Evolutionary conservation across 2,113 vertebrate species (phyloP).

Genomic region (Excalfactoria chinensis): DNA sequence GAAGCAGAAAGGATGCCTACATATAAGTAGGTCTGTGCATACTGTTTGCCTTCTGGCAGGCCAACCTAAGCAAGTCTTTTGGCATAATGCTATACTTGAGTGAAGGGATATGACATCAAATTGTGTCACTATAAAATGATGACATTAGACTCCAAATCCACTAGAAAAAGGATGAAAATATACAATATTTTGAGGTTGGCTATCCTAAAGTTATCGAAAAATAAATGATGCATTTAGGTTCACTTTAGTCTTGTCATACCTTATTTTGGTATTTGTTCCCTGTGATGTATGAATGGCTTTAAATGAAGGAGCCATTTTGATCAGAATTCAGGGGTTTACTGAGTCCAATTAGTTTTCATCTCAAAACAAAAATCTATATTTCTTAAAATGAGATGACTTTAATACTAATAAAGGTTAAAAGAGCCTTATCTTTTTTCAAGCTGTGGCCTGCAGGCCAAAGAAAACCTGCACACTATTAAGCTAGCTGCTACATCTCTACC

Average conservation of each 20-base stretch:
- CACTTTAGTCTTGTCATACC: background rate
- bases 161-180: background rate
- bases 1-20: background rate
- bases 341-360: background rate
- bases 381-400: background rate
- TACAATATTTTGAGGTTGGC: background rate
- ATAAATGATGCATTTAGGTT: constrained; percentile 4
- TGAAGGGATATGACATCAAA: background rate
- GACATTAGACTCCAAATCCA: background rate
- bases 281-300: background rate
- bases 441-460: background rate
- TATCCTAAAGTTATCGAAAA: constrained; percentile 13
- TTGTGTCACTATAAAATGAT: accelerated
- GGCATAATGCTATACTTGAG: background rate
- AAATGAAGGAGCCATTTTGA: constrained; percentile 18
- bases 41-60: background rate
- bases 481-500: background rate
- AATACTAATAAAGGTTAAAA: background rate
- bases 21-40: background rate
- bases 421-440: background rate
- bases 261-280: constrained; percentile 9
- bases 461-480: background rate
- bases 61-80: background rate
- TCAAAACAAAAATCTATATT: background rate
- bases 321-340: background rate